A percentile compares a stretch with the other conserved stretches of the same genome.
These are phyloP conservation scores for Ischnus inquisitorius DNA, from an alignment of 2,888 invertebrate genomes.

Conservation along the genomic window DNA sequence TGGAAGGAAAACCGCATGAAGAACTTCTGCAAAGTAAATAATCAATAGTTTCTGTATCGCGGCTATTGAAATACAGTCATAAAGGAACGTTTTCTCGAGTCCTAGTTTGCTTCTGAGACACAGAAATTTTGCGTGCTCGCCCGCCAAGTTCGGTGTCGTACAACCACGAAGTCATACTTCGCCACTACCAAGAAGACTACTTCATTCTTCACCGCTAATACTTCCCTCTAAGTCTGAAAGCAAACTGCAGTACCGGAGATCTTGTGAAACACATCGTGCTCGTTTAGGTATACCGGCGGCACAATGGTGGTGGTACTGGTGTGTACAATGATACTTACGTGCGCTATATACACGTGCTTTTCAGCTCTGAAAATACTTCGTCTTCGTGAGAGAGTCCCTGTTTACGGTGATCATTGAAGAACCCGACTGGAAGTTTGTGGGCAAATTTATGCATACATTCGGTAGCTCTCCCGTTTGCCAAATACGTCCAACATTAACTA, in stretches of 20 bases:
- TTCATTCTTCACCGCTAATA: slow-evolving; percentile 1
- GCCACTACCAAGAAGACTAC: neutral
- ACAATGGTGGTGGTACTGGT: too few species aligned
- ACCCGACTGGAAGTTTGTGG: slow-evolving; percentile 71
- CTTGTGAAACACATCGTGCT: slow-evolving; percentile 3
- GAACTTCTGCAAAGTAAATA: neutral
- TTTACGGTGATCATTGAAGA: slow-evolving; percentile 58
- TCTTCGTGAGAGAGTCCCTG: slow-evolving; percentile 34
- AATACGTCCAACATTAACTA: neutral
- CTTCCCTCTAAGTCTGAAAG: slow-evolving; percentile 36
- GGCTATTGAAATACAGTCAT: neutral
- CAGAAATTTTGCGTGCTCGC: neutral
- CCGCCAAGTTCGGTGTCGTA: neutral
- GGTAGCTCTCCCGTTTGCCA: slow-evolving; percentile 36
- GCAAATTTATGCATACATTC: slow-evolving; percentile 74
- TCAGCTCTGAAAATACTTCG: slow-evolving; percentile 29
- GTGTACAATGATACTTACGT: neutral
- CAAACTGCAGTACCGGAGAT: slow-evolving; percentile 21
- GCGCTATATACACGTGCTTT: slow-evolving; percentile 26
- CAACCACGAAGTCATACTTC: neutral
- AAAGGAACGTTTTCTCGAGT: neutral
- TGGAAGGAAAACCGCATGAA: neutral
- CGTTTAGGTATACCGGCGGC: slow-evolving; percentile 54
- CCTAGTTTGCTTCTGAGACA: neutral
- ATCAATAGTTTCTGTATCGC: neutral